Conservation (phyloP, 2,797 vertebrate genomes). For the Alosa sapidissima region DNA sequence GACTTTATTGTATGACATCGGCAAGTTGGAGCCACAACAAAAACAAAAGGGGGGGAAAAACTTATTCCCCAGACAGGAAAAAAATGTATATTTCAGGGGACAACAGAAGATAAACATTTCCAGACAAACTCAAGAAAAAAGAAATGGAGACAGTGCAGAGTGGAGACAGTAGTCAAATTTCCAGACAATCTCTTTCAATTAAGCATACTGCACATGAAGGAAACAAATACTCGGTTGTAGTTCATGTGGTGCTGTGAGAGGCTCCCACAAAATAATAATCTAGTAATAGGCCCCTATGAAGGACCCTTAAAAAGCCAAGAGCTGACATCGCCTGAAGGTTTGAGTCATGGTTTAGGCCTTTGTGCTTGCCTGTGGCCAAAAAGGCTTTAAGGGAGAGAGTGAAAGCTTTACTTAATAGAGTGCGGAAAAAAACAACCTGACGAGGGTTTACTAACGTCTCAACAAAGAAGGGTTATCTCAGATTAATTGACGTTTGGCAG, state of each 20-base stretch:
- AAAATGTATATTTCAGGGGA: slow-evolving; percentile 61
- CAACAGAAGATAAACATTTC: slow-evolving; percentile 8
- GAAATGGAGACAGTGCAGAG: slow-evolving; percentile 59
- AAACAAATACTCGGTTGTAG: not conserved
- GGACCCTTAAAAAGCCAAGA: not conserved
- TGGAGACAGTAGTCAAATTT: slow-evolving; percentile 53
- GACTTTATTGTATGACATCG: slow-evolving; percentile 21
- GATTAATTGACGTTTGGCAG: not conserved
- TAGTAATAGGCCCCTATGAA: not conserved
- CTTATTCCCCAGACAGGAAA: slow-evolving; percentile 63
- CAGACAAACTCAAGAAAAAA: slow-evolving; percentile 5
- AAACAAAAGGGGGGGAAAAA: slow-evolving; percentile 63
- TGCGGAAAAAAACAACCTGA: not conserved
- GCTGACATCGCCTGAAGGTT: not conserved
- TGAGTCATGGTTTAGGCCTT: not conserved
- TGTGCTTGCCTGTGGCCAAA: not conserved
- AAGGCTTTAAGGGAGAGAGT: not conserved
- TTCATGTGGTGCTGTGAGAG: not conserved
- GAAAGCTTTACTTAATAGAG: too few relatives aligned
- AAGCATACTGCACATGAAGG: not conserved
- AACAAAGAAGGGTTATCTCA: not conserved
- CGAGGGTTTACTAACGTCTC: not conserved
- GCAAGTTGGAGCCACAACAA: slow-evolving; percentile 56
- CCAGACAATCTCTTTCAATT: slow-evolving; percentile 13
- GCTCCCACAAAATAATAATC: not conserved